phyloP scores from a whole-genome alignment of 1,140 invertebrate genomes.

The Carcinoscorpius rotundicauda region DNA sequence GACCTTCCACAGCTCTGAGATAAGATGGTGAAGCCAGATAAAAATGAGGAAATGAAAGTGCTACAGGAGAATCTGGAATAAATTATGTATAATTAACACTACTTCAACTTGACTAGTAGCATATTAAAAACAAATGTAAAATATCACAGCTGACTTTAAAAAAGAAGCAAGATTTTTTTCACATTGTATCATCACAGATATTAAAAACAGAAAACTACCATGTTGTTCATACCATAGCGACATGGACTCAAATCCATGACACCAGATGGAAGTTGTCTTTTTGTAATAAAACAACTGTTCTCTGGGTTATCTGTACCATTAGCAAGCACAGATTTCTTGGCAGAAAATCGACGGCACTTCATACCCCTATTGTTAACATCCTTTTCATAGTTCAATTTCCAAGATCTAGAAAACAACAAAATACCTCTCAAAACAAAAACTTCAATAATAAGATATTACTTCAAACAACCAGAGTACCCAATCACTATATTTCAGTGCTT shows the following conservation, averaged over 20 bases:
- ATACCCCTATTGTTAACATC: conserved; percentile 11
- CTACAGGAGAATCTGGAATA: conserved; percentile 38
- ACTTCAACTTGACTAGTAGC: too few relatives aligned
- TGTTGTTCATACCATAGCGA: conserved; percentile 6
- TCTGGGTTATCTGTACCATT: conserved; percentile 13
- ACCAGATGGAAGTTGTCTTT: conserved; percentile 7
- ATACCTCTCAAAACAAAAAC: too few relatives aligned
- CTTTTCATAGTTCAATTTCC: conserved; percentile 9
- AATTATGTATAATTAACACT: too few relatives aligned
- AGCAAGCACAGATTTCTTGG: conserved; percentile 5
- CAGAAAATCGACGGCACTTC: conserved; percentile 7
- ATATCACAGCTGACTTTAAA: too few relatives aligned
- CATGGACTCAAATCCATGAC: conserved; percentile 10
- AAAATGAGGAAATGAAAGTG: conserved; percentile 67
- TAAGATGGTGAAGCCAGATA: conserved; percentile 47
- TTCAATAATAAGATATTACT: too few relatives aligned
- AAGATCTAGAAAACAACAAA: conserved; percentile 6
- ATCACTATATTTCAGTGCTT: too few relatives aligned
- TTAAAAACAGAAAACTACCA: too few relatives aligned
- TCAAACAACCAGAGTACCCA: too few relatives aligned
- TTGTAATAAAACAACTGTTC: conserved; percentile 10
- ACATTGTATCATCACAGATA: too few relatives aligned
- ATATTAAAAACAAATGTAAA: too few relatives aligned
- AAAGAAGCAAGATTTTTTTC: too few relatives aligned
- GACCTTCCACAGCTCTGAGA: conserved; percentile 4